Evolutionary conservation across 2,888 invertebrate genomes (phyloP), one percentile per base, ranked within the genome.

Genomic region (Branchipolynoe longqiensis): DNA sequence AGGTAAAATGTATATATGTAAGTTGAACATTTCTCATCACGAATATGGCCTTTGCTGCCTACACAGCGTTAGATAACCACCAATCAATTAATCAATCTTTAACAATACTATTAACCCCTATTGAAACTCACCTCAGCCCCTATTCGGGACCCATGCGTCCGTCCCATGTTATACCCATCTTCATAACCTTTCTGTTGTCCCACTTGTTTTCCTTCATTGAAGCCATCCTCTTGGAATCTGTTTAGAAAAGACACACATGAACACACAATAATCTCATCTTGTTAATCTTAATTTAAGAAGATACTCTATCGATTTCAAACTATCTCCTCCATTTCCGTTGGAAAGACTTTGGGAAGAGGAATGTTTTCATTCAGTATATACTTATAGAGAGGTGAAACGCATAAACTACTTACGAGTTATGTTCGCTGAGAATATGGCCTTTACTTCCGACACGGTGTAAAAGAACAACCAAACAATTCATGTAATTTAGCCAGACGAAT

Each of bases 181-280:
- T 62, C 31, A 25, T 62, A 62, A 18, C 62, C 62, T 31, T 31
- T 18, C 25, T 62, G 18, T 25, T 62, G 62, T n/a, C 62, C 62
- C 14, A 18, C 28, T 1, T 25, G 28, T 2, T 18, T 25, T 14
- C 62, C 62, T 14, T 62, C 62, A 62, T 14, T 31, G 62, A 62
- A 62, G 31, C 62, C 62, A 62, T 2, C 31, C 31, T 62, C n/a
- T 1, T 62, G 62, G 62, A 62, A 62, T 12, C 62, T 62, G 62
- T 56, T 14, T 14, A 8, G 18, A 25, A 59, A 59, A 6, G 4
- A 12, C n/a, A 6, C 8, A 59, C 14, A 59, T 59, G 12, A 25
- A 59, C 48, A 12, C n/a, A n/a, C n/a, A n/a, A n/a, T n/a, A n/a
- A 48, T 48, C 18, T 12, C 48, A 48, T 48, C 8, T 48, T 48